Conservation (phyloP, 2,113 vertebrate species). For the Daphoenositta chrysoptera region DNA sequence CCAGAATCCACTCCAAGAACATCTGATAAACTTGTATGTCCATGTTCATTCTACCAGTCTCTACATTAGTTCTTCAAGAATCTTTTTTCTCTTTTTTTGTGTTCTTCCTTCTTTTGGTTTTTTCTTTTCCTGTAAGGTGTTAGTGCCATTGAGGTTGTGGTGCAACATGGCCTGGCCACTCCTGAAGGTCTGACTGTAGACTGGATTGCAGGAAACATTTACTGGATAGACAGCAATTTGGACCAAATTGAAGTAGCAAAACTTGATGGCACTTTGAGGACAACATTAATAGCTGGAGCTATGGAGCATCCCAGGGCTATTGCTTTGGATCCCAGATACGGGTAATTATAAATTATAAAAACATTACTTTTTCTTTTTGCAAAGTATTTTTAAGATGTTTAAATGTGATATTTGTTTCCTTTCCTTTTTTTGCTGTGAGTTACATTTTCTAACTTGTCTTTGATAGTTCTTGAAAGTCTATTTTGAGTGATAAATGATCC, state of each 20-base stretch:
- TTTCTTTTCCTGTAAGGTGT: conserved; percentile 76
- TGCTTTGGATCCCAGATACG: conserved; percentile 92
- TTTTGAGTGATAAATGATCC: not conserved
- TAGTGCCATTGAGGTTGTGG: conserved; percentile 89
- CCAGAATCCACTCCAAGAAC: not conserved
- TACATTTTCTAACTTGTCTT: not conserved
- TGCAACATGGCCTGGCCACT: conserved; percentile 94
- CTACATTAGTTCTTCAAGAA: not conserved
- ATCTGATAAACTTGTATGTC: not conserved
- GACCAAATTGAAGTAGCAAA: conserved; percentile 98
- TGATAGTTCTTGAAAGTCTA: not conserved
- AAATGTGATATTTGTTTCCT: not conserved
- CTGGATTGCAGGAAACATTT: conserved; percentile 96
- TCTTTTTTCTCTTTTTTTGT: not conserved
- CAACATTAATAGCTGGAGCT: conserved; percentile 91
- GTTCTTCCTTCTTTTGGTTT: not conserved
- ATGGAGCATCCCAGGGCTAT: conserved; percentile 98
- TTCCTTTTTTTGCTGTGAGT: not conserved
- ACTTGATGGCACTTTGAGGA: conserved; percentile 90
- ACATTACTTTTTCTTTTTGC: fast-evolving
- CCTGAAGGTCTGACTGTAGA: conserved; percentile 96
- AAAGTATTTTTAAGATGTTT: not conserved
- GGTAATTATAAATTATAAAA: conserved; percentile 74
- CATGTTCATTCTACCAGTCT: not conserved
- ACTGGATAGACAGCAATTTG: conserved; percentile 99